These are phyloP conservation scores for Tiliqua scincoides DNA, from an alignment of 2,113 vertebrate genomes.

Conservation along the genomic window DNA sequence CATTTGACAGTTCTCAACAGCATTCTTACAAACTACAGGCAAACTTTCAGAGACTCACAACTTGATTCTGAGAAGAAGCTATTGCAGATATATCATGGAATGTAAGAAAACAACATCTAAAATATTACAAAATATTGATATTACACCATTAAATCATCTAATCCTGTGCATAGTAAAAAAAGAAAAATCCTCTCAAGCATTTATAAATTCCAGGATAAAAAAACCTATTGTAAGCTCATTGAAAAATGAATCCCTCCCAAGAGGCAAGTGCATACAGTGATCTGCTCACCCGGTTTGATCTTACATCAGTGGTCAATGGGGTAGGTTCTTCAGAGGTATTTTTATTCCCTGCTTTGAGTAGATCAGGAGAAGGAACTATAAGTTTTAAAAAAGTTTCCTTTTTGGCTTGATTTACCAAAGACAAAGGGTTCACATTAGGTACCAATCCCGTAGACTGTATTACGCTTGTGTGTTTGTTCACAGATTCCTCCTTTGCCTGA, in stretches of 20 bases:
- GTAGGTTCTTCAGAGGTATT: constrained; percentile 80
- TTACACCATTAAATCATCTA: neutral
- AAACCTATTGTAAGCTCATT: neutral
- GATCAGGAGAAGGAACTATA: constrained; percentile 77
- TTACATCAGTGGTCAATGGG: constrained; percentile 80
- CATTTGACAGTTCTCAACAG: neutral
- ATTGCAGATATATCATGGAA: neutral
- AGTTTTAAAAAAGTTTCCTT: constrained; percentile 86
- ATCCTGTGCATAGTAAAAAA: too few relatives aligned
- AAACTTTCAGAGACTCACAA: neutral
- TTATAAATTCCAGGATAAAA: neutral
- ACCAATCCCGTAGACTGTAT: constrained; percentile 91
- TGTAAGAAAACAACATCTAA: accelerated
- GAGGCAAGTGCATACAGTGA: neutral
- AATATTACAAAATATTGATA: neutral
- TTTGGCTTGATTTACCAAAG: constrained; percentile 86
- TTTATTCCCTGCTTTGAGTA: constrained; percentile 83
- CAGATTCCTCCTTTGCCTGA: constrained; percentile 84
- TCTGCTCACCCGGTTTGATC: constrained; percentile 85
- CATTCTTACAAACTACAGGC: neutral
- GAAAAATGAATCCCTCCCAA: neutral
- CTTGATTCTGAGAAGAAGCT: neutral
- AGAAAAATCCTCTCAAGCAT: neutral
- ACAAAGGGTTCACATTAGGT: constrained; percentile 82
- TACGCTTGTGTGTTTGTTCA: constrained; percentile 92